Percentiles rank a stretch among this genome's conserved stretches.
Conservation (phyloP, 2,113 vertebrate species). For the Podarcis cretensis region DNA sequence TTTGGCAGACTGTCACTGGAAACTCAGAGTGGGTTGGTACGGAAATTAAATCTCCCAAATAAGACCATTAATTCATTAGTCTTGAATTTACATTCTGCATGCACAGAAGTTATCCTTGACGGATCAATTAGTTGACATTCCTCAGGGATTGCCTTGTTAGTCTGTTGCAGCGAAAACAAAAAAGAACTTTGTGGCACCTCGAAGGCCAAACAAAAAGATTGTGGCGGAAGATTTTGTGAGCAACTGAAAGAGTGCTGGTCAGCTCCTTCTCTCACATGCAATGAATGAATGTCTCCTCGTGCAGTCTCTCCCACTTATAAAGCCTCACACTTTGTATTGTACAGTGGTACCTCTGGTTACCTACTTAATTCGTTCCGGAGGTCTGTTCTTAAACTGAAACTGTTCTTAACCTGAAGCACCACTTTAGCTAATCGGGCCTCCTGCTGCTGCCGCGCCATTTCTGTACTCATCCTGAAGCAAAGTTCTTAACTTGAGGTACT, state of each 20-base stretch:
- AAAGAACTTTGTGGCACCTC: not conserved
- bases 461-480: no score
- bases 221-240: not conserved
- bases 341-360: no score
- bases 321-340: not conserved
- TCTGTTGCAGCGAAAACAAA: not conserved
- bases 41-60: slow-evolving; percentile 38
- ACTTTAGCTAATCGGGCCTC: no score
- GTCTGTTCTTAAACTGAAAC: no score
- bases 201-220: not conserved
- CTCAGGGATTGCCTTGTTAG: not conserved
- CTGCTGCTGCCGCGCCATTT: no score
- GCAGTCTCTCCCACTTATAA: not conserved
- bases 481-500: no score
- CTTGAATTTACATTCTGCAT: slow-evolving; percentile 35
- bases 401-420: no score
- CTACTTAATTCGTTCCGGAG: no score
- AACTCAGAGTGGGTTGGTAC: slow-evolving; percentile 47
- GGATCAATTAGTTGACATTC: slow-evolving; percentile 38
- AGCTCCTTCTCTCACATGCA: not conserved
- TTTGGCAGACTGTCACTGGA: slow-evolving; percentile 50
- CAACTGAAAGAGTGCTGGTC: not conserved
- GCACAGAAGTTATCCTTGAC: slow-evolving; percentile 35
- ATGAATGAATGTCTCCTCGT: not conserved
- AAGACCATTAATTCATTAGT: slow-evolving; percentile 35